Conservation (phyloP, 1,140 invertebrate genomes). For the Drosophila insularis region DNA sequence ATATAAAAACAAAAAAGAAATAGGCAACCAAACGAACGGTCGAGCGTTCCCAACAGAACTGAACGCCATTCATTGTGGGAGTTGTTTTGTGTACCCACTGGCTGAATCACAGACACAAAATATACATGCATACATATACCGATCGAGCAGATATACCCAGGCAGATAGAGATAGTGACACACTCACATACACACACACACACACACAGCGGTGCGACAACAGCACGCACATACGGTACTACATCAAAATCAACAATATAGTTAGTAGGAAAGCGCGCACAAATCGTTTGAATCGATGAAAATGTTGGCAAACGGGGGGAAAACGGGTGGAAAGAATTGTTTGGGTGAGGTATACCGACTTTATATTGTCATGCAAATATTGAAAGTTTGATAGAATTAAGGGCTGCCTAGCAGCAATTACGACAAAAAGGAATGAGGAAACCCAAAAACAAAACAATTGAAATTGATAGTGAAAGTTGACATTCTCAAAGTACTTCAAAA, state of each 20-base stretch:
- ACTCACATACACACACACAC: slow-evolving; percentile 14
- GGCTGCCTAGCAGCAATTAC: not conserved
- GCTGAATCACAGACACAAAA: slow-evolving; percentile 59
- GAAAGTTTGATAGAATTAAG: slow-evolving; percentile 16
- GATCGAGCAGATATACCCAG: slow-evolving; percentile 64
- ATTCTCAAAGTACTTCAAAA: no score
- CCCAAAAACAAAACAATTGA: no score
- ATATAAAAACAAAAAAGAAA: slow-evolving; percentile 36
- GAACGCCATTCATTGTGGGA: slow-evolving; percentile 51
- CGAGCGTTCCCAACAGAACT: slow-evolving; percentile 24
- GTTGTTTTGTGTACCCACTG: slow-evolving; percentile 53
- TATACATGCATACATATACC: slow-evolving; percentile 27
- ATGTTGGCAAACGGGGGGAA: slow-evolving; percentile 13
- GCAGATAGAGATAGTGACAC: slow-evolving; percentile 62
- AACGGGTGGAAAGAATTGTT: not conserved
- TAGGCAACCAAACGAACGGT: not conserved
- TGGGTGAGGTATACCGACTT: not conserved
- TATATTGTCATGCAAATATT: slow-evolving; percentile 21
- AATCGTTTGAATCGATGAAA: slow-evolving; percentile 56
- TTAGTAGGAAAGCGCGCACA: slow-evolving; percentile 64
- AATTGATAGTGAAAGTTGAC: not conserved
- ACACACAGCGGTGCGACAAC: slow-evolving; percentile 2
- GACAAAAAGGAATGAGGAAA: not conserved
- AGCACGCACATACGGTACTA: slow-evolving; percentile 21
- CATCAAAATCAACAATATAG: slow-evolving; percentile 53